A percentile compares a stretch with the other conserved stretches of the same genome.
Conservation (phyloP, 2,113 vertebrate species). For the Corydoras sp. region DNA sequence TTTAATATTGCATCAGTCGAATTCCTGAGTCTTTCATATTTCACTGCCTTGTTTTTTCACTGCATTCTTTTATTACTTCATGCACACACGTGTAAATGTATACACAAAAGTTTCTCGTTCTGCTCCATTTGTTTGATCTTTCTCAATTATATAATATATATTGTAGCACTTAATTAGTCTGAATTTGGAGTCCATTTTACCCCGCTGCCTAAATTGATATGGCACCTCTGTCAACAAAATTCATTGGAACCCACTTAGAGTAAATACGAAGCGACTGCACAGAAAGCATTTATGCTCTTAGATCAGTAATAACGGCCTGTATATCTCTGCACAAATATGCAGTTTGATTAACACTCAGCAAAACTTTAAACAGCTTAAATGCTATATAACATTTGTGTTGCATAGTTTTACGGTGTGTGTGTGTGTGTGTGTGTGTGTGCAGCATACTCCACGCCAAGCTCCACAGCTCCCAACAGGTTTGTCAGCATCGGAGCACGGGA, state of each 20-base stretch:
- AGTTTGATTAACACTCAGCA: too few relatives aligned
- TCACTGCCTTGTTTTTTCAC: neutral
- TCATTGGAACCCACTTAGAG: too few relatives aligned
- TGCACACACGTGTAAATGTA: conserved; percentile 23
- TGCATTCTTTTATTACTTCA: conserved; percentile 17
- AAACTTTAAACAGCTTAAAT: too few relatives aligned
- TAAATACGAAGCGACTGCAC: too few relatives aligned
- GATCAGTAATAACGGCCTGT: too few relatives aligned
- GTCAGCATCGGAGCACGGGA: conserved; percentile 98
- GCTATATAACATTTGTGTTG: too few relatives aligned
- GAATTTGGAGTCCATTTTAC: conserved; percentile 63
- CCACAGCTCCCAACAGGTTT: conserved; percentile 97
- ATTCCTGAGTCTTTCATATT: conserved; percentile 16
- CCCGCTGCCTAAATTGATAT: conserved; percentile 66
- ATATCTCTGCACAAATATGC: too few relatives aligned
- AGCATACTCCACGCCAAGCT: conserved; percentile 93
- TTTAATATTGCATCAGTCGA: conserved; percentile 22
- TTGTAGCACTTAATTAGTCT: conserved; percentile 1
- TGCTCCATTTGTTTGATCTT: conserved; percentile 13
- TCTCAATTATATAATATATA: neutral
- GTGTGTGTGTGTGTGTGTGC: conserved; percentile 64
- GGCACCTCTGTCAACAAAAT: neutral
- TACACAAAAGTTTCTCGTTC: neutral
- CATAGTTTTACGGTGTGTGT: conserved; percentile 50
- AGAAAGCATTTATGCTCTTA: too few relatives aligned